phyloP scores from a whole-genome alignment of 2,888 invertebrate genomes.

The Yponomeuta plumbellus region DNA sequence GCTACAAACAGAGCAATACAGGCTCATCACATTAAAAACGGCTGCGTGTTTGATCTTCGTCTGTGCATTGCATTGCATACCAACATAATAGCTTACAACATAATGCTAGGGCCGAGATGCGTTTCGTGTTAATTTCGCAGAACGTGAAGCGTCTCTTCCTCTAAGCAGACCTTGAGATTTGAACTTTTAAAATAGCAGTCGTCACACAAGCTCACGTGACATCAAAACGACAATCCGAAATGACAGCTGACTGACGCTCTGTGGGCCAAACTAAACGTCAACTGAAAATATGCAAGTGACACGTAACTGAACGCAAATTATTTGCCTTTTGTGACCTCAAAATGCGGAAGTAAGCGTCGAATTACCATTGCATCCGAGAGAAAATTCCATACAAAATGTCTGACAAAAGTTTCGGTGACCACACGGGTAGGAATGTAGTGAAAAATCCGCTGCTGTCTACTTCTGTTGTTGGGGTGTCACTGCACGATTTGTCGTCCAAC shows the following conservation, averaged over 20 bases:
- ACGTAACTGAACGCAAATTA: conserved; percentile 72
- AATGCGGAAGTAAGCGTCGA: conserved; percentile 67
- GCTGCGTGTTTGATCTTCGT: no score
- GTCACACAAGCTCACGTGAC: background rate
- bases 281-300: conserved; percentile 68
- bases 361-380: conserved; percentile 49
- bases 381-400: conserved; percentile 49
- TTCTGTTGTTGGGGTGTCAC: conserved; percentile 82
- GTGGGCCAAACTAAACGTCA: conserved; percentile 14
- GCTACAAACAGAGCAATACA: no score
- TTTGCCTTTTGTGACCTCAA: conserved; percentile 70
- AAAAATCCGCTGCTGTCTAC: conserved; percentile 84
- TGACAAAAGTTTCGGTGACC: conserved; percentile 69
- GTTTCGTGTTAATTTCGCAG: no score
- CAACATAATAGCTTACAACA: no score
- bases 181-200: no score
- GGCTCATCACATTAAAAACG: no score
- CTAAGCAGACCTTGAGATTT: no score
- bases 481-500: conserved; percentile 84
- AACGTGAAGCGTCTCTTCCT: no score
- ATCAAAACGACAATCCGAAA: background rate
- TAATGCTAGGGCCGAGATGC: no score
- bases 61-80: no score
- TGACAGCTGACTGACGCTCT: background rate
- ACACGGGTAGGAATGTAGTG: conserved; percentile 57